phyloP scores from a whole-genome alignment of 2,888 invertebrate species.

The Acleris literana region DNA sequence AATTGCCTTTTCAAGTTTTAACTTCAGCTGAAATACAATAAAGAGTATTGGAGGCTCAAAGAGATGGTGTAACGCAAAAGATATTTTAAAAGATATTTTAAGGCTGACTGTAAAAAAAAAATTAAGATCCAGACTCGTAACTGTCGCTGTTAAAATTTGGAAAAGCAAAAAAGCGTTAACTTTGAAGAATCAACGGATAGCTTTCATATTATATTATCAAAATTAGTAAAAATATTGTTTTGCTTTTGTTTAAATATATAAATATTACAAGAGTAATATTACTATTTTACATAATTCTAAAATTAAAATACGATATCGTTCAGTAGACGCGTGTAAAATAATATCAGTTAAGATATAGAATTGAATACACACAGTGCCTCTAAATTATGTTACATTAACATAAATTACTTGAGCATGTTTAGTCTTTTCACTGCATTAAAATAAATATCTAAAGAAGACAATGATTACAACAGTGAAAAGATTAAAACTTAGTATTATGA shows the following conservation, averaged over 20 bases:
- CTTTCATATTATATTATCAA: slow-evolving; percentile 35
- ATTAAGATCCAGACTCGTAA: neutral
- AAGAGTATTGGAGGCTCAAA: no score
- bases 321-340: slow-evolving; percentile 67
- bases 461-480: slow-evolving; percentile 66
- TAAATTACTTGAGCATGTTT: slow-evolving; percentile 81
- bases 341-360: slow-evolving; percentile 72
- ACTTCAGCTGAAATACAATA: neutral
- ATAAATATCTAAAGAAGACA: slow-evolving; percentile 37
- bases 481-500: slow-evolving; percentile 73
- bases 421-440: slow-evolving; percentile 69
- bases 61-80: no score
- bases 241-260: slow-evolving; percentile 26
- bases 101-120: neutral
- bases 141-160: slow-evolving; percentile 10
- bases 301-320: slow-evolving; percentile 51
- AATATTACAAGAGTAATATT: slow-evolving; percentile 41
- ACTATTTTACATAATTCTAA: slow-evolving; percentile 53
- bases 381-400: slow-evolving; percentile 85
- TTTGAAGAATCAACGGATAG: slow-evolving; percentile 13
- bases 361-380: slow-evolving; percentile 84
- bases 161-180: slow-evolving; percentile 7
- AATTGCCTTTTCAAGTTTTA: slow-evolving; percentile 16
- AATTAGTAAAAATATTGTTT: slow-evolving; percentile 38
- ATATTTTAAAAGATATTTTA: neutral